Evolutionary conservation across 2,888 invertebrate genomes (phyloP).

Genomic region (Netelia melanura): DNA sequence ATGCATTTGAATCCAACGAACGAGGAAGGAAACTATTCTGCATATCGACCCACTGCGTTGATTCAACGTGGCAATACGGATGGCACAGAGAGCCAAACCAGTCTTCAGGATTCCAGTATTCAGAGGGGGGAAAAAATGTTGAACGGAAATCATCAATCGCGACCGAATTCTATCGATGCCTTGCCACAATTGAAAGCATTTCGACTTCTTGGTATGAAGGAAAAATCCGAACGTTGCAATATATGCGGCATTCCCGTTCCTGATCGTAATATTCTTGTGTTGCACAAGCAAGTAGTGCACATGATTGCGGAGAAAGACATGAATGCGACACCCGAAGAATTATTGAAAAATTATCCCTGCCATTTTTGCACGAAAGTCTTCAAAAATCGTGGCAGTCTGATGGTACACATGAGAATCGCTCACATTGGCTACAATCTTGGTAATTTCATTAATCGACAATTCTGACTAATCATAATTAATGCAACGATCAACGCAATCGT

Average conservation of each 20-base stretch:
- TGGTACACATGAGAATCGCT: constrained; percentile 93
- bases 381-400: constrained; percentile 92
- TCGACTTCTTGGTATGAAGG: constrained; percentile 80
- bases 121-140: constrained; percentile 28
- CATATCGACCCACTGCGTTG: neutral
- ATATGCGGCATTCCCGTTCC: constrained; percentile 91
- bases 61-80: neutral
- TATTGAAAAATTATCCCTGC: constrained; percentile 88
- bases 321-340: constrained; percentile 78
- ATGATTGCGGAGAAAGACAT: constrained; percentile 76
- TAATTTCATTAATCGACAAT: constrained; percentile 60
- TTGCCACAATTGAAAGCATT: constrained; percentile 72
- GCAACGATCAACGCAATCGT: too few species aligned
- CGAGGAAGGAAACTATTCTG: constrained; percentile 31
- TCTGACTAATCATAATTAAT: too few species aligned
- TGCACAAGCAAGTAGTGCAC: constrained; percentile 91
- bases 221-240: constrained; percentile 87
- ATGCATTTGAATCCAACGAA: constrained; percentile 4
- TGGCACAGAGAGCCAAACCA: neutral
- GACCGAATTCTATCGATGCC: constrained; percentile 31
- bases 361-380: constrained; percentile 92
- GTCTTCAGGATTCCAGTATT: constrained; percentile 17
- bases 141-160: neutral
- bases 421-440: constrained; percentile 87
- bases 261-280: constrained; percentile 89